Percentiles rank a stretch among this genome's conserved stretches.
These are phyloP conservation scores for Hirtodrosophila confusa DNA, from an alignment of 2,888 invertebrate species.

Conservation along the genomic window DNA sequence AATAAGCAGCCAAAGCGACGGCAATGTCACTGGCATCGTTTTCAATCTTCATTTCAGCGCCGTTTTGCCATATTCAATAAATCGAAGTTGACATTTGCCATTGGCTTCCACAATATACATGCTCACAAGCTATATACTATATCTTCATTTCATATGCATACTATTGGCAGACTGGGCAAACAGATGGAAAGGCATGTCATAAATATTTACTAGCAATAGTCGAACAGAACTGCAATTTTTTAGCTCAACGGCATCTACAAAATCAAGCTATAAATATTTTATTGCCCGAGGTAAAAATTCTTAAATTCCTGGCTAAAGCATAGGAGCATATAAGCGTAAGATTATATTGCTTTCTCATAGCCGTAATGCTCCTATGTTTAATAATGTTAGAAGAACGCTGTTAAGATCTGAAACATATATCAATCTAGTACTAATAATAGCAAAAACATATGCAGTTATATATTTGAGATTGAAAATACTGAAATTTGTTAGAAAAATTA, in stretches of 20 bases:
- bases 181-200: neutral
- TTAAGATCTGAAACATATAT: too few species aligned
- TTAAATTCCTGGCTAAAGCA: too few species aligned
- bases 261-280: conserved; percentile 12
- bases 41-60: conserved; percentile 62
- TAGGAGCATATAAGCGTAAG: too few species aligned
- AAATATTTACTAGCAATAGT: conserved; percentile 35
- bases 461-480: too few species aligned
- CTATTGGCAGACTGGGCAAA: conserved; percentile 26
- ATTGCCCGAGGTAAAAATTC: too few species aligned
- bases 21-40: conserved; percentile 53
- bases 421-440: too few species aligned
- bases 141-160: conserved; percentile 30
- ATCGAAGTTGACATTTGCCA: conserved; percentile 51
- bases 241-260: conserved; percentile 26
- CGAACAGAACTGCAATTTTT: conserved; percentile 11
- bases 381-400: too few species aligned
- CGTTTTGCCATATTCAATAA: conserved; percentile 67
- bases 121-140: conserved; percentile 1
- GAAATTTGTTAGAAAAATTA: too few species aligned
- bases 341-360: too few species aligned
- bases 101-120: neutral
- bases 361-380: too few species aligned
- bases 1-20: conserved; percentile 59
- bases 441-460: too few species aligned